Base-by-base conservation (phyloP, 92 coral and sea anemone species). In the Porites rus region DNA sequence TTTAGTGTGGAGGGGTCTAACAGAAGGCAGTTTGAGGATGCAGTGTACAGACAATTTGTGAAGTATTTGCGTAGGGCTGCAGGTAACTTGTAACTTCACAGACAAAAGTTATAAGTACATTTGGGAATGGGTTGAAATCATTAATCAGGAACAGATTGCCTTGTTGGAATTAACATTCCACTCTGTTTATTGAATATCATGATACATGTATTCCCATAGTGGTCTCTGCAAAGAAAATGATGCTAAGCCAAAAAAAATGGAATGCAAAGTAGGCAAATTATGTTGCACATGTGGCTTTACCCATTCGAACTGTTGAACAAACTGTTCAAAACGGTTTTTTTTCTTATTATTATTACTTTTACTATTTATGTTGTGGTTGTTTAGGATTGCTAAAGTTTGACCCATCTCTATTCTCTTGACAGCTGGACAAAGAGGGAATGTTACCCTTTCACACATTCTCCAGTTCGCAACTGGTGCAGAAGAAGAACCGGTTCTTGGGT, bases 401-500 rank as follows among this genome's bases (percentile, higher is more conserved):
- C 81, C 61, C 69, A 56, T 77, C 24, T 20, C 80, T 74, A 43
- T 81, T 50, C 58, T 80, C 67, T 69, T 69, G 80, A 84, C 79
- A 89, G 96, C 94, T 93, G 94, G 96, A 56, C 51, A 94, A 75
- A 85, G 94, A 84, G 84, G 75, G 43, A 87, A 20, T 24, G 87
- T 93, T 21, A 74, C 85, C 52, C 79, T 93, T 80, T 69, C 78
- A 11, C 91, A 89, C 63, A 83, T 94, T 85, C 80, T 94, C 38
- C 85, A 86, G 77, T 94, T 94, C 67, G 87, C 77, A 52, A 92
- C 94, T 50, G 92, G 91, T 28, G 82, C 91, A n/a, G 97, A 94
- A 59, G 92, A 89, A 84, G 94, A 94, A 75, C 97, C 97, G 53
- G 81, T 94, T 24, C 72, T 94, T 65, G 93, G 97, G 43, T 94